Base-by-base conservation (phyloP, 2,888 invertebrate species). In the Sphaerophoria taeniata region DNA sequence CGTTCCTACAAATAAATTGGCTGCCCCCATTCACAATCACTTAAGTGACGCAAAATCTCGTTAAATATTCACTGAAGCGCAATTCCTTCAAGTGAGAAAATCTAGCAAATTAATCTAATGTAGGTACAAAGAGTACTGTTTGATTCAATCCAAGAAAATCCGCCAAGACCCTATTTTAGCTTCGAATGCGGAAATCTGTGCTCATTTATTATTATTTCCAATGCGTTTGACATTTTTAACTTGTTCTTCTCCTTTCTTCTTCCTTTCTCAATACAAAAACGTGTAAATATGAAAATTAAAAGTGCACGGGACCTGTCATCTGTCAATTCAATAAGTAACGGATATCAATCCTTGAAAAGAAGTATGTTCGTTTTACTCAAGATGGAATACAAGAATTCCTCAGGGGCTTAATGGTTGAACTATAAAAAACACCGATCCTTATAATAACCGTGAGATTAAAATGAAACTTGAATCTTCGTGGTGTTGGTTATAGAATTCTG, bases 141-240 rank as follows among this genome's bases (percentile, higher is more conserved):
- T 24, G 24, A 24, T 24, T 24, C 24, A 24, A 24, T 24, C 2
- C 24, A 24, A 24, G 2, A 24, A 24, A 2, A 24, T 24, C 24
- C 24, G 24, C 1, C 24, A 24, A 24, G 24, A 24, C n/a, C n/a
- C 12, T 0, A 12, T 36, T 16, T 34, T 14, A 9, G 14, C 36
- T 16, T 7, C 6, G 9, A 39, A 39, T 3, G 24, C 31, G 14
- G 9, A 61, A 33, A 45, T 33, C 33, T n/a, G 45, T 61, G 45
- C n/a, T 61, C 45, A 6, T 49, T 65, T 49, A 65, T 65, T 49
- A 49, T 47, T 47, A 63, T 6, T 47, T 34, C 33, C 5, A 47
- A 0, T 16, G 6, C n/a, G 51, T 24, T 24, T 51, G 65, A 36
- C 49, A 65, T 12, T 36, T 11, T 36, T 16, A 51, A 51, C 24